Evolutionary conservation across 2,113 vertebrate genomes (phyloP).

Genomic region (Nothobranchius kuhntae): DNA sequence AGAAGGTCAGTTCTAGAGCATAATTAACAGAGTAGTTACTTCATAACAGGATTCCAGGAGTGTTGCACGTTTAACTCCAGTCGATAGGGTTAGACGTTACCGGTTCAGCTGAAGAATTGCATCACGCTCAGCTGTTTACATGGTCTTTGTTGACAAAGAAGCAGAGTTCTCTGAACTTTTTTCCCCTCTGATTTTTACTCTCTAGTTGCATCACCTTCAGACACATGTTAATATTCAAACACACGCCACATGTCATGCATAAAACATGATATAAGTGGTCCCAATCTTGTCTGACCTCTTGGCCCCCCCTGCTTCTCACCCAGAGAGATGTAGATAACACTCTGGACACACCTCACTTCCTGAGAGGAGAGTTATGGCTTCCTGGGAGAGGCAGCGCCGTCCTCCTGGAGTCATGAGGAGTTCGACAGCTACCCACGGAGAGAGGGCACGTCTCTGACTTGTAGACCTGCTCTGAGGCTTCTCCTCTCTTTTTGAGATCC

Average conservation of each 20-base stretch:
- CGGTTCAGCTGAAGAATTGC: conserved; percentile 45
- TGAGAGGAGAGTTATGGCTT: conserved; percentile 75
- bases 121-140: conserved; percentile 58
- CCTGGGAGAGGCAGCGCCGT: conserved; percentile 69
- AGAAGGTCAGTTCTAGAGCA: neutral
- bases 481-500: conserved; percentile 72
- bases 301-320: conserved; percentile 68
- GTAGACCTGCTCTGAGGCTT: conserved; percentile 71
- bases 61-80: conserved; percentile 21
- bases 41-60: conserved; percentile 10
- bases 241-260: conserved; percentile 74
- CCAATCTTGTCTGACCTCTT: conserved; percentile 74
- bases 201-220: conserved; percentile 74
- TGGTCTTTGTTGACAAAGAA: conserved; percentile 63
- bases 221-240: conserved; percentile 77
- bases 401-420: conserved; percentile 67
- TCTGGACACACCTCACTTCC: conserved; percentile 78
- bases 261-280: conserved; percentile 78
- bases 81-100: conserved; percentile 51
- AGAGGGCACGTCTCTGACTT: conserved; percentile 77
- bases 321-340: conserved; percentile 74
- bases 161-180: conserved; percentile 54
- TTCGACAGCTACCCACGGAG: conserved; percentile 76
- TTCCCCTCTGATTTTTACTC: conserved; percentile 21
- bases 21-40: conserved; percentile 11